These are phyloP conservation scores for Volucella inflata DNA, from an alignment of 2,888 invertebrate species.

Conservation along the genomic window DNA sequence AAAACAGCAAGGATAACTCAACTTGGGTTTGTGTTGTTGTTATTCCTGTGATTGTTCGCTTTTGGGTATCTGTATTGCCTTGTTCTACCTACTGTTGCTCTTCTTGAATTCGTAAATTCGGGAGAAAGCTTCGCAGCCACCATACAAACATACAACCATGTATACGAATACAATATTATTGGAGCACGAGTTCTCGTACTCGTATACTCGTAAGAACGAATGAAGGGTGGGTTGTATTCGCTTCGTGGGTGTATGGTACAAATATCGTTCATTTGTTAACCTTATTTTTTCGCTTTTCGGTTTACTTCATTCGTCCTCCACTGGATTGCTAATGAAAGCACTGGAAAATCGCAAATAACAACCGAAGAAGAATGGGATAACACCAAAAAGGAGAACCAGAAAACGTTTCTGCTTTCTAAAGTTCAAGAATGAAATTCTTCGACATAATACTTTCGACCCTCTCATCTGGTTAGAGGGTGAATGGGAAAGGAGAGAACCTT, in stretches of 20 bases:
- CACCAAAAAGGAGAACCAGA: constrained; percentile 21
- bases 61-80: background rate
- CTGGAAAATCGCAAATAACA: constrained; percentile 24
- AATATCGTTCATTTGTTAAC: constrained; percentile 7
- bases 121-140: background rate
- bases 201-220: background rate
- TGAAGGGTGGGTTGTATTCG: no score
- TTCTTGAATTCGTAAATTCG: constrained; percentile 19
- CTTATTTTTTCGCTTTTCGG: background rate
- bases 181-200: background rate
- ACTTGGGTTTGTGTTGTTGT: no score
- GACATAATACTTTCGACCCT: constrained; percentile 62
- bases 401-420: constrained; percentile 14
- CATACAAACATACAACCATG: background rate
- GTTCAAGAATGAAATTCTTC: constrained; percentile 58
- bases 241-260: no score
- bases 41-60: no score
- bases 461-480: constrained; percentile 23
- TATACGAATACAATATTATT: background rate
- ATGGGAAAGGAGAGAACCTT: constrained; percentile 38
- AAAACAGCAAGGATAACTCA: background rate
- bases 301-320: background rate
- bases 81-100: constrained; percentile 27
- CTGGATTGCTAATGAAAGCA: constrained; percentile 36
- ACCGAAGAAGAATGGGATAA: background rate